Evolutionary conservation across 1,140 invertebrate species (phyloP).

Genomic region (Drosophila novamexicana): DNA sequence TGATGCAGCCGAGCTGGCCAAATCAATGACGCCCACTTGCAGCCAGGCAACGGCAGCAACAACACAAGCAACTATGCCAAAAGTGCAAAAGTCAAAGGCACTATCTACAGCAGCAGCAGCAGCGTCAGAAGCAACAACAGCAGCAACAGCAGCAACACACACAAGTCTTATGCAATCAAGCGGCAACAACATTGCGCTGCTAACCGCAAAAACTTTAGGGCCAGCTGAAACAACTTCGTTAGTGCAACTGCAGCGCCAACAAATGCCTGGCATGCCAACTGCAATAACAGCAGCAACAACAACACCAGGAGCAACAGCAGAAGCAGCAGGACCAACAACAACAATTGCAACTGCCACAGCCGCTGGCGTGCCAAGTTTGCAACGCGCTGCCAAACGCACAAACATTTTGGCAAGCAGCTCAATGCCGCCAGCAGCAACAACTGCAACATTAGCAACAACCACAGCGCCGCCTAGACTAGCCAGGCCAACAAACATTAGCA

Average conservation of each 20-base stretch:
- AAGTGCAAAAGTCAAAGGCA: constrained; percentile 66
- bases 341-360: constrained; percentile 44
- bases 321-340: constrained; percentile 34
- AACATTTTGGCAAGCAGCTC: constrained; percentile 62
- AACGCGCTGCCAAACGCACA: constrained; percentile 40
- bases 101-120: constrained; percentile 14
- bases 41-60: constrained; percentile 23
- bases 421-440: constrained; percentile 35
- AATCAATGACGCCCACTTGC: constrained; percentile 54
- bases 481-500: constrained; percentile 15
- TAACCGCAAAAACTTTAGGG: constrained; percentile 79
- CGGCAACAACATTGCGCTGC: constrained; percentile 61
- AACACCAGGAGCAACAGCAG: constrained; percentile 33
- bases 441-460: constrained; percentile 29
- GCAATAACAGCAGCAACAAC: constrained; percentile 32
- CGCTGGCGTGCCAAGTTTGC: constrained; percentile 56
- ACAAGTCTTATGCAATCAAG: constrained; percentile 59
- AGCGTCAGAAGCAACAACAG: background rate
- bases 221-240: constrained; percentile 78
- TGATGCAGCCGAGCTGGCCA: constrained; percentile 2
- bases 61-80: constrained; percentile 49
- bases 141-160: constrained; percentile 26
- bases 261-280: constrained; percentile 70
- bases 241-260: constrained; percentile 57
- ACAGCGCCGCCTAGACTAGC: constrained; percentile 9